Conservation (phyloP, 2,113 vertebrate species). For the Myocastor coypus region DNA sequence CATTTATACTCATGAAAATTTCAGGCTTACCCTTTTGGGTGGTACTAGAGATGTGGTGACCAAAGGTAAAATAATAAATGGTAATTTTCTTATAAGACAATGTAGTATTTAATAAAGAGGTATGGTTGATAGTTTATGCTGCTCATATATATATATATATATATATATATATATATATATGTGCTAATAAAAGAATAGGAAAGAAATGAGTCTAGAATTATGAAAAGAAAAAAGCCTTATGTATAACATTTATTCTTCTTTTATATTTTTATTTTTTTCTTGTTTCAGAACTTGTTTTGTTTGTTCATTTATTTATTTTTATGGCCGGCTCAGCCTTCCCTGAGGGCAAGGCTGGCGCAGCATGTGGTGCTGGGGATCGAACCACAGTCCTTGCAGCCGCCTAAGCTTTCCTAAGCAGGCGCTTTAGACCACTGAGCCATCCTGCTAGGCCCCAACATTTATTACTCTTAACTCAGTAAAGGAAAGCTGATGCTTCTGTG, state of each 20-base stretch:
- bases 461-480: background rate
- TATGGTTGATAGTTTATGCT: background rate
- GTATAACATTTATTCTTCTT: background rate
- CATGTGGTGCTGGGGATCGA: too few species aligned
- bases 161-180: too few species aligned
- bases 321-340: too few species aligned
- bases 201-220: background rate
- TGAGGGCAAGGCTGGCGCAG: too few species aligned
- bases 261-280: too few species aligned
- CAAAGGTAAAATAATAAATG: background rate
- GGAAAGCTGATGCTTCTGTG: background rate
- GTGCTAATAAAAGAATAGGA: background rate
- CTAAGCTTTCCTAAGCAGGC: too few species aligned
- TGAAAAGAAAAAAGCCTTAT: background rate
- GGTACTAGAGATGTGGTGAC: background rate
- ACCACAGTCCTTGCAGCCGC: too few species aligned
- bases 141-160: background rate
- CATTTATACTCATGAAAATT: background rate
- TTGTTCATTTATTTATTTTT: too few species aligned
- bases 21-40: background rate
- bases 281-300: too few species aligned
- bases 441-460: too few species aligned
- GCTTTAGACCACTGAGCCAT: too few species aligned
- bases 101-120: background rate
- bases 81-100: background rate